Conservation (phyloP, 2,113 vertebrate species). For the Albula goreensis region DNA sequence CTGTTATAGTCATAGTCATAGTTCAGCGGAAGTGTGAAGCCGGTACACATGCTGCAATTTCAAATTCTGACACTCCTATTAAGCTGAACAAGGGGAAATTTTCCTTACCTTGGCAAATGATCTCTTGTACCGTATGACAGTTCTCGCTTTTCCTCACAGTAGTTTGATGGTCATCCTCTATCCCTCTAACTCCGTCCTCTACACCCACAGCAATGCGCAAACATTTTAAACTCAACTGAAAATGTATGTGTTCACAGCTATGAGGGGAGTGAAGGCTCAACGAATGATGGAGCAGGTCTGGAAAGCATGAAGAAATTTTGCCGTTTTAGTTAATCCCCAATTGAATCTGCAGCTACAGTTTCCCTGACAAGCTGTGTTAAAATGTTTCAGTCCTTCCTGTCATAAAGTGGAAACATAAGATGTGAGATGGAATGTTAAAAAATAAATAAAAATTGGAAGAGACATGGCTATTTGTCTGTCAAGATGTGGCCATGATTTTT, state of each 20-base stretch:
- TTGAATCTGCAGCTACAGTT: conserved; percentile 50
- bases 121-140: conserved; percentile 56
- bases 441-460: conserved; percentile 31
- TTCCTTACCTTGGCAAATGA: conserved; percentile 62
- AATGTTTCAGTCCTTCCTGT: conserved; percentile 60
- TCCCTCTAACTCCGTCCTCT: not conserved
- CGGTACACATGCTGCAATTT: conserved; percentile 26
- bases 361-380: conserved; percentile 52
- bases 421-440: conserved; percentile 46
- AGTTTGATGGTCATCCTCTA: conserved; percentile 47
- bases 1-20: not conserved
- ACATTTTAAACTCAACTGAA: conserved; percentile 23
- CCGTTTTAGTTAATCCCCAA: conserved; percentile 47
- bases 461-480: conserved; percentile 30
- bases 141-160: conserved; percentile 55
- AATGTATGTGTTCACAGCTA: conserved; percentile 23
- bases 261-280: conserved; percentile 5
- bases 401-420: conserved; percentile 45
- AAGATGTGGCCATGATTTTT: not conserved
- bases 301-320: conserved; percentile 58
- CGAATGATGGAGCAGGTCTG: conserved; percentile 44
- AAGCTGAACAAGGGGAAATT: conserved; percentile 55
- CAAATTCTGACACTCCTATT: conserved; percentile 61
- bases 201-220: conserved; percentile 23
- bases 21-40: not conserved